Conservation (phyloP, 2,113 vertebrate genomes). For the Thunnus thynnus region DNA sequence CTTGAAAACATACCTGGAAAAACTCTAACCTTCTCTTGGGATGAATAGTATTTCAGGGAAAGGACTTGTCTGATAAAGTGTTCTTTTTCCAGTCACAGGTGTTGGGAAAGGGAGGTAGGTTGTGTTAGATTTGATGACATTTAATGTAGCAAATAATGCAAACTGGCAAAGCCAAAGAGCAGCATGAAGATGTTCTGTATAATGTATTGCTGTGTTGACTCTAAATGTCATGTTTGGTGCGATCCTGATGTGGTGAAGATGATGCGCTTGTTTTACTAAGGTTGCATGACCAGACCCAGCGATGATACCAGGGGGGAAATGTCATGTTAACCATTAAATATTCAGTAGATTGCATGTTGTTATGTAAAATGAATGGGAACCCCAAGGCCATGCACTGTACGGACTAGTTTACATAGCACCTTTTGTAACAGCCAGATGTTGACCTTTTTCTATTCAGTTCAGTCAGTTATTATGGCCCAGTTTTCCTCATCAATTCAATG, state of each 20-base stretch:
- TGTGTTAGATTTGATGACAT: neutral
- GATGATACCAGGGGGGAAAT: conserved; percentile 28
- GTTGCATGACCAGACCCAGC: conserved; percentile 33
- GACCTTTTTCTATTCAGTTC: conserved; percentile 52
- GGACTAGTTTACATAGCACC: conserved; percentile 63
- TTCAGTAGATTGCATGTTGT: conserved; percentile 70
- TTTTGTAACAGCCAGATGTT: conserved; percentile 71
- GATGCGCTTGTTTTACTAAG: conserved; percentile 35
- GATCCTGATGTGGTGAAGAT: conserved; percentile 12
- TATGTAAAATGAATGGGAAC: conserved; percentile 75
- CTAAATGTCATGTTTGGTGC: conserved; percentile 57
- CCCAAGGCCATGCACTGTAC: conserved; percentile 43
- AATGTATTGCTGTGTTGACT: conserved; percentile 43
- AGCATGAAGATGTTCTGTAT: conserved; percentile 17
- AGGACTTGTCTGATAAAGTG: too few species aligned
- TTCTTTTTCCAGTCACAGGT: too few species aligned
- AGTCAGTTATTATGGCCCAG: conserved; percentile 49
- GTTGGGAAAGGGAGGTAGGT: too few species aligned
- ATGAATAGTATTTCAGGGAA: too few species aligned
- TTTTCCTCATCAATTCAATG: conserved; percentile 54
- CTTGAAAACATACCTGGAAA: too few species aligned
- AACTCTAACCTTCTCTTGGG: too few species aligned
- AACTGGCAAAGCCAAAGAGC: neutral
- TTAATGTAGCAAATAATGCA: conserved; percentile 18
- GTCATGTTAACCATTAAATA: conserved; percentile 69